Conservation (phyloP, 2,888 invertebrate genomes). For the Rhyacophila evoluta region DNA sequence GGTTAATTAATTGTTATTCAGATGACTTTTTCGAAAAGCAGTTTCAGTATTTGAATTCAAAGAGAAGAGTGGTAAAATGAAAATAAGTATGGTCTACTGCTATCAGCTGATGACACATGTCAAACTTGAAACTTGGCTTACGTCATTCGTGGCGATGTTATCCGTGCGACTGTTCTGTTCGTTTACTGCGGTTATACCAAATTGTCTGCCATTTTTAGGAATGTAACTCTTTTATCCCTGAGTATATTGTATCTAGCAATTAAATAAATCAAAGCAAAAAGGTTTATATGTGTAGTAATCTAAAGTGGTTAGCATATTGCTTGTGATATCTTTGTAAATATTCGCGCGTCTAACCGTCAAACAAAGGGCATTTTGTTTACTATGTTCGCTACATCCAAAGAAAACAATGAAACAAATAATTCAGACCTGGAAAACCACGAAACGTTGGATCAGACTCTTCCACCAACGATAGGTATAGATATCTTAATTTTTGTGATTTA, state of each 20-base stretch:
- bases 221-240: not conserved
- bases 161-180: not conserved
- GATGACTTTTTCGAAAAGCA: no score
- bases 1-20: no score
- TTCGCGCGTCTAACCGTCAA: not conserved
- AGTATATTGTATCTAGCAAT: not conserved
- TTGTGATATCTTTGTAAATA: not conserved
- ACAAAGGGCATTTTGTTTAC: not conserved
- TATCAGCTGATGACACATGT: conserved; percentile 24
- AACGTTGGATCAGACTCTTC: conserved; percentile 35
- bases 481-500: not conserved
- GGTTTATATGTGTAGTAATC: not conserved
- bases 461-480: conserved; percentile 40
- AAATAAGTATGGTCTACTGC: not conserved
- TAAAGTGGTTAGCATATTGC: not conserved
- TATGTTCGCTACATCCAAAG: conserved; percentile 35
- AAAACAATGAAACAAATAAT: conserved; percentile 34
- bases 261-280: not conserved
- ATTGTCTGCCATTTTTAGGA: not conserved
- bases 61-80: not conserved
- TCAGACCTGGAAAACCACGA: conserved; percentile 49
- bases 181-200: not conserved
- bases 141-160: not conserved
- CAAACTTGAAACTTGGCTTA: not conserved
- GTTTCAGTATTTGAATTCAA: conserved; percentile 17